Base-by-base conservation (phyloP, 2,797 vertebrate species). In the Hyperoplus lanceolatus region DNA sequence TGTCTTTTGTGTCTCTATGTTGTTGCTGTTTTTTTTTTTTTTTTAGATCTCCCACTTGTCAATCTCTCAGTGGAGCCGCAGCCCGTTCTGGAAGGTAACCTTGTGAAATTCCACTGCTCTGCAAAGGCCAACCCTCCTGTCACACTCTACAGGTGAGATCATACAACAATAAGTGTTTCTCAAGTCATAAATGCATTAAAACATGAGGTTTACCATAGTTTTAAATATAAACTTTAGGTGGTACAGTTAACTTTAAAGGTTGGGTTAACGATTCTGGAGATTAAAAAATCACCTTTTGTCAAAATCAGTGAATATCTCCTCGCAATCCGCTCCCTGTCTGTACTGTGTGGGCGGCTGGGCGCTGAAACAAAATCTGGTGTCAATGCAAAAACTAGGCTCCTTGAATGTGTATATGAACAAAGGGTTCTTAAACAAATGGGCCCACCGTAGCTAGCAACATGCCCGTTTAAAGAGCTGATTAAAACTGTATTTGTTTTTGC, bases 41-140 rank as follows among this genome's bases (percentile, higher is more conserved):
- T 75, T 91, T 83, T 80, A 99, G 98, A 99, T 89, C 96, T 98
- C 0, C 98, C 98, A 0, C 95, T 98, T 65, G 98, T 99, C 87
- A 99, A 99, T 92, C 94, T 99, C 70, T 97, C 98, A 0, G 97
- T 99, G 92, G 98, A 99, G 81, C 97, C 98, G 0, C 98, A 99
- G 91, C 97, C 98, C 0, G 95, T 99, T 70, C 92, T 99, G 62
- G 98, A 99, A 86, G 98, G 98, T 60, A 98, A 98, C 80, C 92
- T 96, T 0, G 97, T 99, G 85, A 98, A 96, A 62, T 99, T 99
- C 90, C 96, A 98, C 90, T 99, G 98, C 91, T 97, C 97, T 0
- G 97, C 98, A 71, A 99, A 99, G 92, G 98, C 98, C 90, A 99
- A 99, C 86, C 98, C 98, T 0, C 97, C 97, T 0, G 98, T 99